Evolutionary conservation across 1,140 invertebrate genomes (phyloP), one percentile per base, ranked within the genome.

Genomic region (Antheraea pernyi): DNA sequence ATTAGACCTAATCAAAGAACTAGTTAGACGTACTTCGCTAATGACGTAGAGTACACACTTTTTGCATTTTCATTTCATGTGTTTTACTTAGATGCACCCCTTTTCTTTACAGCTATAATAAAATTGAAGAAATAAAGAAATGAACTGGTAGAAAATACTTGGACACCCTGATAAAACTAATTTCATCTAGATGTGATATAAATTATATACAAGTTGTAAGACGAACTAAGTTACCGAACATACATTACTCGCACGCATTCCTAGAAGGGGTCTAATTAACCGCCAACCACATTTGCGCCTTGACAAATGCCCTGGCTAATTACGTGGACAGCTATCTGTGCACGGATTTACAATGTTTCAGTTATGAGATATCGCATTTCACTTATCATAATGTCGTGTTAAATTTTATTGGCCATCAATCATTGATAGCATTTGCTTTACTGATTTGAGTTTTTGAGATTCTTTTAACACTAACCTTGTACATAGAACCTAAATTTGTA

Each of bases 281-380:
- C 42, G 18, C 61, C 39, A 65, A 13, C 60, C 46, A 19, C 67
- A 69, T 63, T 68, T 64, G 67, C 48, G 42, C 19, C 46, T 63
- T 75, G 70, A 75, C 72, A 72, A 72, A 75, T 75, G 64, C 65
- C n/a, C 18, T 60, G 10, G 36, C 70, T 75, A 75, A 75, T 75
- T 70, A 75, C 65, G 18, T 36, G 73, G 53, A 65, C 65, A 48
- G 19, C 22, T 63, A 63, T 68, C 59, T 67, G 70, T 42, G 46
- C 46, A 53, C 46, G 46, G 46, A 6, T 13, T 53, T 53, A 53
- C 46, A 53, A 0, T 13, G 46, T 53, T 53, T 53, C 11, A 53
- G 7, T 16, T 53, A 13, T 53, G 46, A 53, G 5, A n/a, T 53
- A 16, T 53, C 16, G 46, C 46, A 53, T 53, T 53, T 53, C 10